Conservation (phyloP, 2,113 vertebrate species). For the Notiomystis cincta region DNA sequence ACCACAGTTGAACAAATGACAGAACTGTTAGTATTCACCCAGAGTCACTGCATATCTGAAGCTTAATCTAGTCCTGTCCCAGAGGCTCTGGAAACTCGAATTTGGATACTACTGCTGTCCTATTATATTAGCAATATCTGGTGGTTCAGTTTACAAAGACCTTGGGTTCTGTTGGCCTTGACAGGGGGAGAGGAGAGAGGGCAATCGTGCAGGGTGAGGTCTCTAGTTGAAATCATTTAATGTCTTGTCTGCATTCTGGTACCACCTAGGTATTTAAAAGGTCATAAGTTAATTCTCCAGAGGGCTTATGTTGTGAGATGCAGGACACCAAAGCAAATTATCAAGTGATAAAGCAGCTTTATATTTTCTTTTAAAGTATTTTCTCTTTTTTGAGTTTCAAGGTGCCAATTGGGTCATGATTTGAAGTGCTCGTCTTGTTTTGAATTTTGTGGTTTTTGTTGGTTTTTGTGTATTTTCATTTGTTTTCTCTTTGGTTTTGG, state of each 20-base stretch:
- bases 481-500: background rate
- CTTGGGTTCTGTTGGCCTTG: background rate
- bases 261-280: background rate
- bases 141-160: background rate
- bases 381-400: background rate
- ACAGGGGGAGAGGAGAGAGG: background rate
- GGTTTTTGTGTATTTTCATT: background rate
- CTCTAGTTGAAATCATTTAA: background rate
- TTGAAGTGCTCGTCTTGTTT: background rate
- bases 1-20: background rate
- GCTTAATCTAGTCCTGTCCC: background rate
- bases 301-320: background rate
- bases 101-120: background rate
- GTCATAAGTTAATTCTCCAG: background rate
- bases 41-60: background rate
- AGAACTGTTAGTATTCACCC: background rate
- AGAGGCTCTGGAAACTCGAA: background rate
- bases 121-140: background rate
- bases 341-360: background rate
- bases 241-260: background rate
- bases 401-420: background rate
- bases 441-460: background rate
- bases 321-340: background rate
- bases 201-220: background rate
- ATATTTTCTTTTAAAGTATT: background rate